Evolutionary conservation across 2,113 vertebrate genomes (phyloP).

Genomic region (Lathamus discolor): DNA sequence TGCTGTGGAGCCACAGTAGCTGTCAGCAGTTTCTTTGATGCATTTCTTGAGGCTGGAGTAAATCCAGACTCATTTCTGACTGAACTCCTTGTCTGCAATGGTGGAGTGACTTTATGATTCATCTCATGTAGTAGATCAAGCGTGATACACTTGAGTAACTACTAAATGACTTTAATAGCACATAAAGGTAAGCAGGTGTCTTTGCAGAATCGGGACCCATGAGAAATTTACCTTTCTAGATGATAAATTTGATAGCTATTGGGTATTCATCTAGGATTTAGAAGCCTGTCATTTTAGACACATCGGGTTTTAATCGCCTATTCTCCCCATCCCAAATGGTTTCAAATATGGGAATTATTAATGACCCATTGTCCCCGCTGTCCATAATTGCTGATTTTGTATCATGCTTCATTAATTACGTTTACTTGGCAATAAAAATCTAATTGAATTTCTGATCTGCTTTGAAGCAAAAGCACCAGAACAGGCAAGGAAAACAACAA

Average conservation of each 20-base stretch:
- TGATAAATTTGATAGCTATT: background rate
- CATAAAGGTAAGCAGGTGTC: background rate
- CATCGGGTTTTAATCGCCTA: background rate
- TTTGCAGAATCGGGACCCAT: background rate
- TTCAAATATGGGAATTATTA: background rate
- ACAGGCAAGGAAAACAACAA: background rate
- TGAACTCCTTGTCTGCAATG: background rate
- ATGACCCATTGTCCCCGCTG: background rate
- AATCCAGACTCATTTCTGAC: background rate
- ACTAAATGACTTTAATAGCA: background rate
- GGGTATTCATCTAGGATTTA: background rate
- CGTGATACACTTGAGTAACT: background rate
- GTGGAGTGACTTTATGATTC: background rate
- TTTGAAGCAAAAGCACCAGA: background rate
- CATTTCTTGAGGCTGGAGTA: background rate
- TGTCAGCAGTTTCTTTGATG: background rate
- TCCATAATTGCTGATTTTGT: background rate
- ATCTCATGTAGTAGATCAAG: background rate
- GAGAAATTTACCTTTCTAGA: background rate
- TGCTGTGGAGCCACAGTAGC: background rate
- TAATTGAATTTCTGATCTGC: background rate
- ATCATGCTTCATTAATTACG: background rate
- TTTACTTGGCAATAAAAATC: background rate
- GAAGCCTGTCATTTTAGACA: background rate
- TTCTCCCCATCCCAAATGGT: background rate